Base-by-base conservation (phyloP, 2,888 invertebrate species). In the Kuschelorhynchus macadamiae region DNA sequence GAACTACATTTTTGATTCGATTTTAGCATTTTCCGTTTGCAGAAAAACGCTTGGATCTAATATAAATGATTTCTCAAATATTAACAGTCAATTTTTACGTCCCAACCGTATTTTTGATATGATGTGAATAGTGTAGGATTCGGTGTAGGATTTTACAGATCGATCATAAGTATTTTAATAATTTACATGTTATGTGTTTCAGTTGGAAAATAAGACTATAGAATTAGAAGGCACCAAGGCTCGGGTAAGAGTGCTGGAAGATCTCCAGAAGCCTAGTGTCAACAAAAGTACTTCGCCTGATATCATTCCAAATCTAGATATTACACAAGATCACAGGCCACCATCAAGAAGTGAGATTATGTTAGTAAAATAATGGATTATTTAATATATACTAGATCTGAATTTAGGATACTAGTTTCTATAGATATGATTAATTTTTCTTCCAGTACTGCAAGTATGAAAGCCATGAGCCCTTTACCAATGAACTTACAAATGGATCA, bases 181-280 rank as follows among this genome's bases (percentile, higher is more conserved):
- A n/a, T n/a, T n/a, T n/a, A n/a, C n/a, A n/a, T n/a, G n/a, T n/a
- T n/a, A n/a, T n/a, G n/a, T n/a, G 7, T 82, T 81, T 12, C 85
- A 94, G 93, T 84, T 94, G 76, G 93, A 93, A 82, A 93, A 94
- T 82, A 90, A 91, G 80, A 92, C 89, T 78, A 93, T 94, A 76
- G 93, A 94, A 81, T 79, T 94, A 76, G 94, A 94, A 82, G 93
- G 93, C n/a, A 92, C 93, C 12, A 87, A 89, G 71, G 93, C 93
- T 0, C 88, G 90, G 64, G 87, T 93, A 63, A 88, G 93, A n/a
- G 88, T 92, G 71, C 83, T 93, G 71, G 93, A 93, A 79, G 85
- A 88, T 71, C 80, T 81, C 47, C 83, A 82, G 49, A 81, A 77
- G 71, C 76, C 80, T 0, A 47, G 44, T 18, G 44, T 72, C 16